phyloP scores from a whole-genome alignment of 2,113 vertebrate species.

The Myotis brandtii region DNA sequence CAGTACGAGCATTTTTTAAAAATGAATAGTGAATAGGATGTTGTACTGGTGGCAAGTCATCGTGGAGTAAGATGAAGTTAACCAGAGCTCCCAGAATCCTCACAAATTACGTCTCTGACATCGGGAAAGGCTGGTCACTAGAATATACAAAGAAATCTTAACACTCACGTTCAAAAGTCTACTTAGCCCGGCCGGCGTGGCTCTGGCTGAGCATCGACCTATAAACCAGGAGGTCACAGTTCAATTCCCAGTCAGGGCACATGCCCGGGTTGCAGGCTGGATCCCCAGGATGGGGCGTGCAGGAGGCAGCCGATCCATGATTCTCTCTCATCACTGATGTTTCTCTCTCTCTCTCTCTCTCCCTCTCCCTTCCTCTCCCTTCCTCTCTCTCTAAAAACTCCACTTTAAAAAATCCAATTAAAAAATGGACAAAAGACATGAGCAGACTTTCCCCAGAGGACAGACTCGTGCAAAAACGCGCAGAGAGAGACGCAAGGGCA shows the following conservation, averaged over 20 bases:
- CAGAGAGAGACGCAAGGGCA: accelerated
- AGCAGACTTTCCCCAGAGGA: neutral
- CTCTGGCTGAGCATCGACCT: too few species aligned
- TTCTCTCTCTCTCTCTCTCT: too few species aligned
- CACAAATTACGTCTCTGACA: accelerated
- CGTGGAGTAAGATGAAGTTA: constrained; percentile 86
- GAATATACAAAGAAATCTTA: accelerated
- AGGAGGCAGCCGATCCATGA: neutral
- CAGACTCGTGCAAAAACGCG: accelerated
- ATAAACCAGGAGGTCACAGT: neutral
- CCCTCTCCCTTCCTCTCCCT: too few species aligned
- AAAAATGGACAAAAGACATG: accelerated
- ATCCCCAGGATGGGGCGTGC: neutral
- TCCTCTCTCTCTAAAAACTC: neutral
- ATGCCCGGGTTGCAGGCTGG: accelerated
- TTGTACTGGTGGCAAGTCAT: constrained; percentile 87
- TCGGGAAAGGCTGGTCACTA: neutral
- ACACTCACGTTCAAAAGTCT: neutral
- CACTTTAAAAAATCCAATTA: neutral
- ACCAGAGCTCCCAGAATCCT: constrained; percentile 78
- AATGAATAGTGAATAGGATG: constrained; percentile 70
- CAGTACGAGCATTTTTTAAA: constrained; percentile 77
- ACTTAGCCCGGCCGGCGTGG: too few species aligned
- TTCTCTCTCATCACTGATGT: neutral
- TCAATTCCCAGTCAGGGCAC: neutral